Evolutionary conservation across 2,113 vertebrate genomes (phyloP), one percentile per base, ranked within the genome.

Genomic region (Pheucticus melanocephalus): DNA sequence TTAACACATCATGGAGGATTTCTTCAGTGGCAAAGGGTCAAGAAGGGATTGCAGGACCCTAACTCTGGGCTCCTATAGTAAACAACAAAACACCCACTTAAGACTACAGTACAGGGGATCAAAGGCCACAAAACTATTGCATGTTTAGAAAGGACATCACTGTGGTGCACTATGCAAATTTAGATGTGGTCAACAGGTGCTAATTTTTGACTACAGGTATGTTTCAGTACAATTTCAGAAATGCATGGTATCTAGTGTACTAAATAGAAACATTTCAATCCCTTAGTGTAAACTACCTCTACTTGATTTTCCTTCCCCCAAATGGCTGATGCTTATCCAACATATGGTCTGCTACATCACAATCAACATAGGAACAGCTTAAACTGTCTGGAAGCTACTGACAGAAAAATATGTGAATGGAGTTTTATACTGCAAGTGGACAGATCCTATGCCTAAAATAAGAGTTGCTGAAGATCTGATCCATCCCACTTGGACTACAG

Each of bases 71-170:
- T 71, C n/a, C 56, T 45, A 20, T 22, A 20, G 20, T 31, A 56
- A 85, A 23, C 15, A 27, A 44, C 39, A 59, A 88, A 88, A 70
- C 44, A 39, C 7, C 23, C 23, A 65, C 33, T 30, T 18, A 56
- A 39, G 33, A n/a, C 14, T 56, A 31, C 0, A 5, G 37, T 24
- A 25, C 12, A 45, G 27, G 0, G 1, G 30, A 54, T 35, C n/a
- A 57, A 88, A 88, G 75, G 65, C 64, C 11, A 11, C 59, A 47
- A 20, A 78, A 27, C 24, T 9, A 6, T 3, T 2, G 28, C 12
- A 19, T 13, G 11, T 45, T 14, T 20, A 37, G 27, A 33, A 66
- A 31, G 35, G 35, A 37, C 59, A 39, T 23, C 7, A 0, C 44
- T 23, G 24, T 11, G 10, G 16, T 61, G 28, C 18, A 19, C 37